A percentile compares a stretch with the other conserved stretches of the same genome.
These are phyloP conservation scores for Erebia aethiops DNA, from an alignment of 2,888 invertebrate genomes.

Conservation along the genomic window DNA sequence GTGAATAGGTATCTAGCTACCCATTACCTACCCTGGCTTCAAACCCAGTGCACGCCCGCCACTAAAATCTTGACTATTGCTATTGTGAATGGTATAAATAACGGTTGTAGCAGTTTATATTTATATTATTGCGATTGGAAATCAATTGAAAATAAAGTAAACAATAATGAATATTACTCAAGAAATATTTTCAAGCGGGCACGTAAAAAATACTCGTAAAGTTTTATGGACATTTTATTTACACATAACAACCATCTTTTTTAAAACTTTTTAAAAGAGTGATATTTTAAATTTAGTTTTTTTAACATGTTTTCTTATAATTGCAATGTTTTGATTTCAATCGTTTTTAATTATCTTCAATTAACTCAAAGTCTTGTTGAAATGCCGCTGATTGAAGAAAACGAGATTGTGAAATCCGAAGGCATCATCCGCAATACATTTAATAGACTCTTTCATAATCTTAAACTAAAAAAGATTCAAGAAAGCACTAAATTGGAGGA, in stretches of 20 bases:
- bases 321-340: constrained; percentile 6
- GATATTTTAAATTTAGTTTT: neutral
- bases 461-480: constrained; percentile 48
- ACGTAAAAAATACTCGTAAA: neutral
- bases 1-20: no score
- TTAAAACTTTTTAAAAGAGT: neutral
- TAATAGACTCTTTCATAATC: constrained; percentile 53
- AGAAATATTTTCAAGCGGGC: neutral
- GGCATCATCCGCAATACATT: constrained; percentile 49
- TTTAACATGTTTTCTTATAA: constrained; percentile 14
- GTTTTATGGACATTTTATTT: neutral
- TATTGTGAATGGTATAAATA: no score
- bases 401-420: constrained; percentile 49
- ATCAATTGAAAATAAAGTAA: constrained; percentile 5
- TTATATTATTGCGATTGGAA: neutral
- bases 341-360: constrained; percentile 15
- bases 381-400: constrained; percentile 47
- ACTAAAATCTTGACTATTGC: no score
- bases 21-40: no score
- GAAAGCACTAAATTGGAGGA: constrained; percentile 50
- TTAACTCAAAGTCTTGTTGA: constrained; percentile 41
- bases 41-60: no score
- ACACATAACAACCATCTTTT: neutral
- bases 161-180: neutral
- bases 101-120: no score